Base-by-base conservation (phyloP, 2,888 invertebrate species). In the Melitaea athalia region DNA sequence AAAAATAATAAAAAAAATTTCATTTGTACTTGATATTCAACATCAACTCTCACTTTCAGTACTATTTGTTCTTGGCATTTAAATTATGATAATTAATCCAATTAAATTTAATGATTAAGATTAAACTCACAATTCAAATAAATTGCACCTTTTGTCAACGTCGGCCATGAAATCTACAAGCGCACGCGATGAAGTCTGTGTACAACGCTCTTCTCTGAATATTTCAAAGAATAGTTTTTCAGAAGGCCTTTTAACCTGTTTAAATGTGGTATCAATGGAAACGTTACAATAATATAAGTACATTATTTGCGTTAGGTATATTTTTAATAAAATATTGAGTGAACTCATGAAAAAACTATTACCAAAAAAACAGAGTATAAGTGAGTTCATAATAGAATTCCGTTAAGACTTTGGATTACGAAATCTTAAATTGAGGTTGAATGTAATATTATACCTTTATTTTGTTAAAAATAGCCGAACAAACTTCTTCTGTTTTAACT, bases 101-200 rank as follows among this genome's bases (percentile, higher is more conserved):
- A 59, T 2, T 47, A 42, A 33, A 24, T 47, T 24, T 52, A 31
- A 66, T 55, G 47, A 64, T 8, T 24, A 15, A 64, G 55, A 59
- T 61, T 67, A 24, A 24, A 59, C 86, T 82, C 79, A 92, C 82
- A 94, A 89, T 64, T 94, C 87, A 81, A 95, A 95, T 1, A 96
- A 85, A 79, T 96, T 94, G 53, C 93, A 90, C 69, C 86, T 85
- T 0, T 82, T 84, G 72, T 96, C 96, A 7, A 95, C 91, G 57
- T 93, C 84, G 24, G 94, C 93, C 95, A 96, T 96, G 78, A 94
- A 95, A 69, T 94, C 84, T 73, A 95, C 91, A 0, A 96, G 84
- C 0, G 91, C 87, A 60, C 88, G 90, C 0, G 95, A 94, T 0
- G 94, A 92, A 7, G 93, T 85, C 64, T 93, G 89, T 61, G 93